phyloP scores from a whole-genome alignment of 2,797 vertebrate genomes.

The Poecile montanus region DNA sequence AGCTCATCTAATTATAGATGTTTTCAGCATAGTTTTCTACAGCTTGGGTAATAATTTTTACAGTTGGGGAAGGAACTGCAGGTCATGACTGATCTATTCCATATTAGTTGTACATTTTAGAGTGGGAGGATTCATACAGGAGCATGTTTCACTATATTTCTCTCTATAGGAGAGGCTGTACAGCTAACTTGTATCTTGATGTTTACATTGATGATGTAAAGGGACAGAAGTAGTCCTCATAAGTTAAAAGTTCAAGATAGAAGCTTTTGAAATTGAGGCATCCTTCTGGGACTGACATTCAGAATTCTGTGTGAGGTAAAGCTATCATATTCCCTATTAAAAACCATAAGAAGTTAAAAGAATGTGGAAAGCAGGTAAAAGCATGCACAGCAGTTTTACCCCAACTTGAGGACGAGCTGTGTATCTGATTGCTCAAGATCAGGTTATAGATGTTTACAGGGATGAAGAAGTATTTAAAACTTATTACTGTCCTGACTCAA shows the following conservation, averaged over 20 bases:
- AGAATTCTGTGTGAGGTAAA: neutral
- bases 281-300: neutral
- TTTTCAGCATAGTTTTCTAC: neutral
- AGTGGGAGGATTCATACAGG: neutral
- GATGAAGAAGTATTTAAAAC: neutral
- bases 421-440: neutral
- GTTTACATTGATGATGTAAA: neutral
- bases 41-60: neutral
- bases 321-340: neutral
- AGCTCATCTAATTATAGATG: neutral
- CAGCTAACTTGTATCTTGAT: neutral
- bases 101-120: neutral
- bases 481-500: neutral
- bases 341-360: neutral
- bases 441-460: neutral
- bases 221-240: neutral
- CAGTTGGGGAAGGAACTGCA: neutral
- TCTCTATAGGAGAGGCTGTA: neutral
- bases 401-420: fast-evolving
- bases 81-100: neutral
- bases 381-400: neutral
- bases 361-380: neutral
- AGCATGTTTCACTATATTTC: neutral
- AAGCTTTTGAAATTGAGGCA: neutral
- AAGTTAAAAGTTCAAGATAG: neutral